Percentiles rank a stretch among this genome's conserved stretches.
Evolutionary conservation across 30 jellyfish, hydroid and myxozoan species (phyloP).

Genomic region (Turritopsis rubra): DNA sequence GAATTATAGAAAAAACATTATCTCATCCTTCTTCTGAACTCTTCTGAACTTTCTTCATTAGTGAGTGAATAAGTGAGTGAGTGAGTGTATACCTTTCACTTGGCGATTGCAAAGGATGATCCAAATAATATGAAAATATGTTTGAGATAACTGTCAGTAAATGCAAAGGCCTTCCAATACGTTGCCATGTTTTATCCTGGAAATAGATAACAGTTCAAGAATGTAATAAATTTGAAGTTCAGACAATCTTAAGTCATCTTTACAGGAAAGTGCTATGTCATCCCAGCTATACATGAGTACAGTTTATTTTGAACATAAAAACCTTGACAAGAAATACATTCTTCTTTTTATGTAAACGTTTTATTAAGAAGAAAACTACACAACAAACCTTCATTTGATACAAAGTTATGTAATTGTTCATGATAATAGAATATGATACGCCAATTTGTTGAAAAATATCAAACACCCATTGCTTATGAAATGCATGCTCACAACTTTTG

Average conservation of each 20-base stretch:
- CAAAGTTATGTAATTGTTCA: conserved; percentile 44
- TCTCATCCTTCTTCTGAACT: too few species aligned
- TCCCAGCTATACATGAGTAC: too few species aligned
- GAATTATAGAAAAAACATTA: too few species aligned
- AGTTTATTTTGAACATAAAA: too few species aligned
- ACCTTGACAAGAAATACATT: too few species aligned
- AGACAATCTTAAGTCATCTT: too few species aligned
- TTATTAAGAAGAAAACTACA: background rate
- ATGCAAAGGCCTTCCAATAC: conserved; percentile 77
- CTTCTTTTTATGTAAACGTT: background rate
- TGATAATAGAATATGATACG: conserved; percentile 23
- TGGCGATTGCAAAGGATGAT: conserved; percentile 39
- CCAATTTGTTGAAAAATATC: conserved; percentile 55
- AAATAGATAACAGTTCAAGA: background rate
- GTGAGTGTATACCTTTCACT: conserved; percentile 48
- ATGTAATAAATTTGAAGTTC: too few species aligned
- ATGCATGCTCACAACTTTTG: conserved; percentile 50
- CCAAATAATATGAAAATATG: conserved; percentile 44
- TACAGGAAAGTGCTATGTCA: too few species aligned
- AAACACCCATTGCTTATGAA: conserved; percentile 75
- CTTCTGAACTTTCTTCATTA: too few species aligned
- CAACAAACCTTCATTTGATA: conserved; percentile 1
- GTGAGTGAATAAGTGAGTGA: too few species aligned
- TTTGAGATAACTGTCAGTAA: conserved; percentile 51
- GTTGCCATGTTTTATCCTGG: conserved; percentile 75